These are phyloP conservation scores for Chascanopsetta lugubris DNA, from an alignment of 2,113 vertebrate species.

Conservation along the genomic window DNA sequence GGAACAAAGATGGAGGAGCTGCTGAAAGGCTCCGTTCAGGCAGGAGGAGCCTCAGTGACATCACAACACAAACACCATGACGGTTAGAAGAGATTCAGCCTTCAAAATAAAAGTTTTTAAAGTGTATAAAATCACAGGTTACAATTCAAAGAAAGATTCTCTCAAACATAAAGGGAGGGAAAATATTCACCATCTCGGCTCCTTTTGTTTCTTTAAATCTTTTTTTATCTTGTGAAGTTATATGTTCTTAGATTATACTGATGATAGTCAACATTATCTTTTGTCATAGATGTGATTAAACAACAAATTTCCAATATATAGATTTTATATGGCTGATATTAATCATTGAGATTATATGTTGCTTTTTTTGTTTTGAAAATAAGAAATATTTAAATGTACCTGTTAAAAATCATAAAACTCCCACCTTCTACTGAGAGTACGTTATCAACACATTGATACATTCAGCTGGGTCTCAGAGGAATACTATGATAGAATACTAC, in stretches of 20 bases:
- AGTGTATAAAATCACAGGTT: conserved; percentile 17
- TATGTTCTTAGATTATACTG: too few species aligned
- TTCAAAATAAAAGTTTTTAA: conserved; percentile 13
- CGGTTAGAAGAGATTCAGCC: too few species aligned
- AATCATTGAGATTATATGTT: background rate
- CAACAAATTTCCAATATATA: background rate
- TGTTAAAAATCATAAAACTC: too few species aligned
- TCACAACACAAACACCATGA: conserved; percentile 17
- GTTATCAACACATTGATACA: background rate
- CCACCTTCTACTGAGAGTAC: too few species aligned
- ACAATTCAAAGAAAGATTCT: conserved; percentile 7
- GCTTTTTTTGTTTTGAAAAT: background rate
- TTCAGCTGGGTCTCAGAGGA: background rate
- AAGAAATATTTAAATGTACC: background rate
- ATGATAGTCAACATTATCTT: too few species aligned
- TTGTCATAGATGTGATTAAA: background rate
- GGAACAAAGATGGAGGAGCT: too few species aligned
- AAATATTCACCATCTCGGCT: too few species aligned
- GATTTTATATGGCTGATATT: background rate
- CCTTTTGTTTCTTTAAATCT: too few species aligned
- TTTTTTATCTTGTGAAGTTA: background rate
- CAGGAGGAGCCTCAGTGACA: too few species aligned
- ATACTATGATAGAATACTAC: background rate
- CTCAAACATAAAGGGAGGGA: too few species aligned
- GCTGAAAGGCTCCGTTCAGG: too few species aligned